Evolutionary conservation across 2,797 vertebrate species (phyloP).

Genomic region (Xenentodon cancila): DNA sequence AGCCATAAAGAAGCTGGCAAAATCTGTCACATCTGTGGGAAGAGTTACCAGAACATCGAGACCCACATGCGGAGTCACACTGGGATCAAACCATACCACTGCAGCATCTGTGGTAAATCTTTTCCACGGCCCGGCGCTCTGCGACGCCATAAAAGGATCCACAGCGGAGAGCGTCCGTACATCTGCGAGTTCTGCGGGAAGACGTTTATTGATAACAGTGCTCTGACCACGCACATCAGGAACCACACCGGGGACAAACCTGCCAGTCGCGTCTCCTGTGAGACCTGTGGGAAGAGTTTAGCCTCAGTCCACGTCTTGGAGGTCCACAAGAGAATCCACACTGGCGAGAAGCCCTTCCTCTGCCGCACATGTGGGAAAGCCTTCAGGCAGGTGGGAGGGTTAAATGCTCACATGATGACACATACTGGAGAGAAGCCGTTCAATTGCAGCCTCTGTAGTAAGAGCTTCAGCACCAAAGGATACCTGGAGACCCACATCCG

Average conservation of each 20-base stretch:
- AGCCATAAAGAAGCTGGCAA: conserved; percentile 30
- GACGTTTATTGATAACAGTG: conserved; percentile 56
- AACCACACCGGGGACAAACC: conserved; percentile 47
- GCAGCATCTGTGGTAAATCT: conserved; percentile 31
- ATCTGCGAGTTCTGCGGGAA: conserved; percentile 78
- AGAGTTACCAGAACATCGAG: conserved; percentile 55
- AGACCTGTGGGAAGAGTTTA: conserved; percentile 62
- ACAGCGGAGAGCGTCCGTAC: conserved; percentile 70
- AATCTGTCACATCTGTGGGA: conserved; percentile 54
- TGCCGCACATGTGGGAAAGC: conserved; percentile 50
- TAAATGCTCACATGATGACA: conserved; percentile 47
- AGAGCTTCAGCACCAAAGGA: conserved; percentile 62
- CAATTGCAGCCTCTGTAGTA: conserved; percentile 52
- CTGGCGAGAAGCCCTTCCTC: conserved; percentile 47
- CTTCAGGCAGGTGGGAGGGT: conserved; percentile 58
- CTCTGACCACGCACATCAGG: conserved; percentile 46
- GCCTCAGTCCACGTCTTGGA: conserved; percentile 45
- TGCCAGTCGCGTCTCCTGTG: conserved; percentile 27
- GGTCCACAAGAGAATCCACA: conserved; percentile 64
- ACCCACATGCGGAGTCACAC: conserved; percentile 63
- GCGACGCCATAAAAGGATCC: conserved; percentile 52
- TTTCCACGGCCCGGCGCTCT: conserved; percentile 47
- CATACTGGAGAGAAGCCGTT: conserved; percentile 67
- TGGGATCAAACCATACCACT: conserved; percentile 42
- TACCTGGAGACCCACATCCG: conserved; percentile 60